Evolutionary conservation across 2,888 invertebrate genomes (phyloP).

Genomic region (Mantis religiosa): DNA sequence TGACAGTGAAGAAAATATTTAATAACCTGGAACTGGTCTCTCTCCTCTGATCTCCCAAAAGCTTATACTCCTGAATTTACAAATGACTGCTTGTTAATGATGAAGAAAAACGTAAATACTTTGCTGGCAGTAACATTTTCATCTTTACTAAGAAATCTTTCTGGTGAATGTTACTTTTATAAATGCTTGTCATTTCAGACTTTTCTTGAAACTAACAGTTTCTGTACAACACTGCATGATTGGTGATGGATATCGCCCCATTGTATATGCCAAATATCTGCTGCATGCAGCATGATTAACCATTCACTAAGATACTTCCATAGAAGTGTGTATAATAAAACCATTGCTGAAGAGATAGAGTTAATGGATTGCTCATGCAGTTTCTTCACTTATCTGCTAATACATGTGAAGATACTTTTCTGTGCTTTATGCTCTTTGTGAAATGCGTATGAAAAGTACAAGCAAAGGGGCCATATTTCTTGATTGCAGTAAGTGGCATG

Average conservation of each 20-base stretch:
- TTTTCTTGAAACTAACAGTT: neutral
- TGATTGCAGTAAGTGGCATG: conserved; percentile 28
- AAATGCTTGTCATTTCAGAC: neutral
- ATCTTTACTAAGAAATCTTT: neutral
- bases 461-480: neutral
- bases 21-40: conserved; percentile 20
- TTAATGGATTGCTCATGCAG: neutral
- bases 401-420: neutral
- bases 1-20: neutral
- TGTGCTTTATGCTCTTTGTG: neutral
- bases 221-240: neutral
- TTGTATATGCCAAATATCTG: neutral
- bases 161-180: neutral
- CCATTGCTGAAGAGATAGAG: neutral
- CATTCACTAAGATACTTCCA: neutral
- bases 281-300: neutral
- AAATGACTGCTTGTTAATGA: neutral
- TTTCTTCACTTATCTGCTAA: neutral
- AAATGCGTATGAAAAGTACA: neutral
- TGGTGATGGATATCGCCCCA: neutral
- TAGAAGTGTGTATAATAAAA: neutral
- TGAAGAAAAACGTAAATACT: neutral
- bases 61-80: neutral
- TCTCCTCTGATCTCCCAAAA: conserved; percentile 15
- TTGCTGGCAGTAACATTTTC: neutral